Base-by-base conservation (phyloP, 2,888 invertebrate genomes). In the Iphiclides podalirius region DNA sequence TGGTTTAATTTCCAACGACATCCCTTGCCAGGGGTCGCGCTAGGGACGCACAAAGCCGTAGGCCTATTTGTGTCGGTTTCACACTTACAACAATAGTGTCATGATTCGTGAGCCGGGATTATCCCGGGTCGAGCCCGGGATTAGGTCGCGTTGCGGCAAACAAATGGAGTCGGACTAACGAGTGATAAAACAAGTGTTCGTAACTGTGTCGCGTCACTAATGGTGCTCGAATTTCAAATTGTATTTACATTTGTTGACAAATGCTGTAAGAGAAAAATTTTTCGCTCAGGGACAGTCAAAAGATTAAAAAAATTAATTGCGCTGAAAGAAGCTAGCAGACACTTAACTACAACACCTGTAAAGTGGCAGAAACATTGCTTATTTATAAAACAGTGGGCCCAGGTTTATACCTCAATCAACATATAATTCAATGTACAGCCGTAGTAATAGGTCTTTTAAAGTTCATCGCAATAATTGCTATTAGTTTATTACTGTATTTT, bases 41-140 rank as follows among this genome's bases (percentile, higher is more conserved):
- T 60, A 60, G 60, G 72, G 75, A 64, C 58, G 66, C 57, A 61
- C 57, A 73, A 74, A 77, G 72, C 78, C 71, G 65, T 70, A 71
- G 84, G 85, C 87, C 84, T 86, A 84, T 88, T 88, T 88, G 84
- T 78, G 87, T 86, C 87, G 86, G 86, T 86, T 88, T 88, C 88
- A 86, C 88, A 88, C 88, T 87, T 87, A 84, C 86, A 87, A 88
- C 88, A 88, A 88, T 88, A 87, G 88, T 85, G 88, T 84, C 88
- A 88, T 88, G 87, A 88, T 88, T 87, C 87, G 72, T 86, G 85
- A 88, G 85, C 87, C 87, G 66, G 79, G 87, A 84, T 87, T 81
- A 86, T 84, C 76, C 76, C 66, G 72, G 75, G 70, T 78, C 78
- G 77, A 83, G 71, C 72, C 79, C 72, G 71, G 81, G 79, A 83